Percentiles rank a stretch among this genome's conserved stretches.
Evolutionary conservation across 1,140 invertebrate genomes (phyloP).

Genomic region (Drosophila melanogaster): Release_6_plus_ISO1_MT NC_004354.4:7415501-7416000

Average conservation of each 20-base stretch:
- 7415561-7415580: conserved; percentile 48
- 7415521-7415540: conserved; percentile 30
- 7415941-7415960: conserved; percentile 82
- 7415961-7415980: conserved; percentile 43
- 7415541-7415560: conserved; percentile 32
- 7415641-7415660: conserved; percentile 3
- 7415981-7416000: conserved; percentile 74
- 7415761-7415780: not conserved
- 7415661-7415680: conserved; percentile 20
- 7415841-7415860: not conserved
- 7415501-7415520: conserved; percentile 55
- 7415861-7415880: conserved; percentile 3
- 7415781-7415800: not conserved
- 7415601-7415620: not conserved
- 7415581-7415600: conserved; percentile 1
- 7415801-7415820: too few relatives aligned
- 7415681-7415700: not conserved
- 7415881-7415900: conserved; percentile 4
- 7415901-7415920: conserved; percentile 77
- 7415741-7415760: not conserved
- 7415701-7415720: not conserved
- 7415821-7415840: conserved; percentile 3
- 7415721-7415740: not conserved
- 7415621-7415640: conserved; percentile 30
- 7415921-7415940: conserved; percentile 80